Percentiles rank a stretch among this genome's conserved stretches.
These are phyloP conservation scores for Tetramorium parvispinum DNA, from an alignment of 1,140 invertebrate species.

Conservation along the genomic window DNA sequence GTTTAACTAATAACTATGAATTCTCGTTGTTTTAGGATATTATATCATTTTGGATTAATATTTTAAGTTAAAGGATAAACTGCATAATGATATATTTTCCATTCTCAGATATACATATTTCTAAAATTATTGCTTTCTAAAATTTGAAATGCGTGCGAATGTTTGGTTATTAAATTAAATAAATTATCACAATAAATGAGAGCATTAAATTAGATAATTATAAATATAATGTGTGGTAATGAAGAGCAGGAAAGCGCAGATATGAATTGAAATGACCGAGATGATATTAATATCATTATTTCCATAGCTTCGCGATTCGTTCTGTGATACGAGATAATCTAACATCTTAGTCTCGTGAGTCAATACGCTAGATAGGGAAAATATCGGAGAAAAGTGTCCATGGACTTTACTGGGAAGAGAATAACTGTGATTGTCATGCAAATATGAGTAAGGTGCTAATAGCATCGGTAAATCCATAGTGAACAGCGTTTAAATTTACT, in stretches of 20 bases:
- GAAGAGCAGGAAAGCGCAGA: not conserved
- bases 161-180: not conserved
- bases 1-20: not conserved
- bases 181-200: not conserved
- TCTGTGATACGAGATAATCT: not conserved
- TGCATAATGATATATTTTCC: not conserved
- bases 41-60: not conserved
- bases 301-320: not conserved
- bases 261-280: not conserved
- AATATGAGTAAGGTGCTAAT: constrained; percentile 44
- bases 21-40: not conserved
- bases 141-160: no score
- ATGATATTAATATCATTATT: constrained; percentile 48
- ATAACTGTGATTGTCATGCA: constrained; percentile 3
- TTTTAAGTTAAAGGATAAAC: not conserved
- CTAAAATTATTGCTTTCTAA: not conserved
- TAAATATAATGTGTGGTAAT: not conserved
- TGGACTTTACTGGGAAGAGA: not conserved
- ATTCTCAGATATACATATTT: not conserved
- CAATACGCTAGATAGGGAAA: not conserved
- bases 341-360: constrained; percentile 18
- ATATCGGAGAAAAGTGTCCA: not conserved
- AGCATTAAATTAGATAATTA: not conserved
- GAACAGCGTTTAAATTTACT: constrained; percentile 29
- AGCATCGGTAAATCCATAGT: constrained; percentile 16